phyloP scores from a whole-genome alignment of 2,113 vertebrate species.

The Picathartes gymnocephalus region DNA sequence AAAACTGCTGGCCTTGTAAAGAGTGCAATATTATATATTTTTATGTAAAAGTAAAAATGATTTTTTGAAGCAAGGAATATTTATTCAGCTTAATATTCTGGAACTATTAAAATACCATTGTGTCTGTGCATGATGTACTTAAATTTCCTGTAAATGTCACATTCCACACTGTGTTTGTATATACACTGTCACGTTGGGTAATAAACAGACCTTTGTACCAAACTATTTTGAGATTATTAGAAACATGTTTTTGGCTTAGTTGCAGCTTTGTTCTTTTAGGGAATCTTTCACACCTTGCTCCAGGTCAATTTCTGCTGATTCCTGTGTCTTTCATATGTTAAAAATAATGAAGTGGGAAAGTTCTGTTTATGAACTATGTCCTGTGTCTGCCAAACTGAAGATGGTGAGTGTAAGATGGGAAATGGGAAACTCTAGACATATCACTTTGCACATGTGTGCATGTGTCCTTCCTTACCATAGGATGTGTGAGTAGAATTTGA shows the following conservation, averaged over 20 bases:
- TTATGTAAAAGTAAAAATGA: constrained; percentile 69
- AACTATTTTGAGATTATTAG: neutral
- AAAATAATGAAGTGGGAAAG: neutral
- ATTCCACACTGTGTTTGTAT: constrained; percentile 56
- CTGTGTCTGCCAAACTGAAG: neutral
- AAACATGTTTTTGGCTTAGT: neutral
- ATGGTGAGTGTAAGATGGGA: neutral
- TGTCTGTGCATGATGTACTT: constrained; percentile 58
- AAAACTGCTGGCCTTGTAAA: constrained; percentile 71
- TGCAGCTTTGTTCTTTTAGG: neutral
- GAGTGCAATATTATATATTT: constrained; percentile 80
- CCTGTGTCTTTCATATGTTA: neutral
- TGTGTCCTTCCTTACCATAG: neutral
- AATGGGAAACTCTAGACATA: neutral
- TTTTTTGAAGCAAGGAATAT: constrained; percentile 68
- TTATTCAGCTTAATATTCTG: constrained; percentile 72
- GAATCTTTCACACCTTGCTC: neutral
- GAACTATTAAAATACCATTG: constrained; percentile 49
- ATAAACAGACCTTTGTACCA: constrained; percentile 67
- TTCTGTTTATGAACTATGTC: neutral
- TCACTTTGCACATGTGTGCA: neutral
- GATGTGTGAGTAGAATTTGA: neutral
- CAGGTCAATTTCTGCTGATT: neutral
- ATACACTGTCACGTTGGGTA: constrained; percentile 62
- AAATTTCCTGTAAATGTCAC: constrained; percentile 59